Evolutionary conservation across 2,113 vertebrate genomes (phyloP).

Genomic region (Thalassoma bifasciatum): DNA sequence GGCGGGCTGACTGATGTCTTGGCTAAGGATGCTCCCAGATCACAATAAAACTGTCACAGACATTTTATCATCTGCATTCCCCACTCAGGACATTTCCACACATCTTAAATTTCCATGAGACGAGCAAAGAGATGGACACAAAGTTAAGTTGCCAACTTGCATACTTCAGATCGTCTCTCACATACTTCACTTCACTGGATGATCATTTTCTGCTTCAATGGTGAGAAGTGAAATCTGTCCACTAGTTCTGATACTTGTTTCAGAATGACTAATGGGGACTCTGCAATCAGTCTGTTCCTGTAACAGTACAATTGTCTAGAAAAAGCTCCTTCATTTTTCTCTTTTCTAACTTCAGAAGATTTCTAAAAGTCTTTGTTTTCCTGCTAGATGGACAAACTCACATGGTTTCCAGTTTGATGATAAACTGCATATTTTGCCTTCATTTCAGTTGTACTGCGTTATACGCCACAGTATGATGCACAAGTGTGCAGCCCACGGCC

Average conservation of each 20-base stretch:
- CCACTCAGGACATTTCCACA: slow-evolving; percentile 62
- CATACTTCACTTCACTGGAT: slow-evolving; percentile 9
- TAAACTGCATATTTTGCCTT: no score
- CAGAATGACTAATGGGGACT: neutral
- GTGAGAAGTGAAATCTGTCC: neutral
- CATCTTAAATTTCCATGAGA: slow-evolving; percentile 72
- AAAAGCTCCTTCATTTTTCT: no score
- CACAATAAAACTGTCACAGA: slow-evolving; percentile 79
- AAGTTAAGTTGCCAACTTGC: slow-evolving; percentile 34
- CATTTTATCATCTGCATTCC: slow-evolving; percentile 72
- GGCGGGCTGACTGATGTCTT: slow-evolving; percentile 60
- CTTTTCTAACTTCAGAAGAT: no score
- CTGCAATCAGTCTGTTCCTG: no score
- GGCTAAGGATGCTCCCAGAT: slow-evolving; percentile 63
- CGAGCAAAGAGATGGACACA: slow-evolving; percentile 55
- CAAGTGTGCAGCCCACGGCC: no score
- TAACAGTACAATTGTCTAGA: no score
- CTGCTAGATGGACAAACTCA: no score
- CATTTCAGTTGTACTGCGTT: no score
- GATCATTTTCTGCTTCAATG: slow-evolving; percentile 26
- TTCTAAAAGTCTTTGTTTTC: no score
- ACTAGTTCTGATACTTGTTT: neutral
- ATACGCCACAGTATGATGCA: no score
- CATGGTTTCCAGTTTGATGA: no score
- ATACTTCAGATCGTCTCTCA: slow-evolving; percentile 11